Percentiles rank a stretch among this genome's conserved stretches.
Evolutionary conservation across 2,113 vertebrate genomes (phyloP).

Genomic region (Anguilla japonica): DNA sequence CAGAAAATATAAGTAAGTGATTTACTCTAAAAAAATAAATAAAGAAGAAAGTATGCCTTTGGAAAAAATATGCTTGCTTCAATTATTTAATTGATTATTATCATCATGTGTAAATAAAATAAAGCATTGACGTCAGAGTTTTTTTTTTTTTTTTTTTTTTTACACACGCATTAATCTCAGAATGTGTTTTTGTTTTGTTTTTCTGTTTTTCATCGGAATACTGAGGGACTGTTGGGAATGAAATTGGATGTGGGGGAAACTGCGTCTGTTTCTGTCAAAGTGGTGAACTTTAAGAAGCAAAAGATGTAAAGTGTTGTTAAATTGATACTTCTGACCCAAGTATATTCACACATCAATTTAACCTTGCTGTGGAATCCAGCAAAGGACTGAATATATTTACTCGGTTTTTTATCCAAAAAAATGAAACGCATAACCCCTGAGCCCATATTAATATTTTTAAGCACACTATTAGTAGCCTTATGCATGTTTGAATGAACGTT

Average conservation of each 20-base stretch:
- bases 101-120: no score
- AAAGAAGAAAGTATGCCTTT: no score
- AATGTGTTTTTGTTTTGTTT: neutral
- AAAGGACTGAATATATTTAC: constrained; percentile 34
- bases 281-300: constrained; percentile 65
- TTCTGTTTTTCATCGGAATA: neutral
- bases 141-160: neutral
- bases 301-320: constrained; percentile 57
- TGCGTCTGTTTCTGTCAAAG: constrained; percentile 66
- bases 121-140: no score
- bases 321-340: constrained; percentile 46
- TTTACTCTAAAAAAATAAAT: constrained; percentile 19
- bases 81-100: no score
- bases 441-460: no score
- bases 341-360: constrained; percentile 62
- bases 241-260: constrained; percentile 63
- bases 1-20: constrained; percentile 94
- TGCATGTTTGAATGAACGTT: no score
- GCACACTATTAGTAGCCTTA: no score
- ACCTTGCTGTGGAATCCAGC: constrained; percentile 39
- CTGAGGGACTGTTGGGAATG: constrained; percentile 43
- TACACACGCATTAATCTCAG: neutral
- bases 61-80: constrained; percentile 22
- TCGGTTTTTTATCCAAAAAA: neutral
- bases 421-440: neutral